Percentiles rank a stretch among this genome's conserved stretches.
These are phyloP conservation scores for Andrena trimmerana DNA, from an alignment of 2,888 invertebrate genomes.

Conservation along the genomic window DNA sequence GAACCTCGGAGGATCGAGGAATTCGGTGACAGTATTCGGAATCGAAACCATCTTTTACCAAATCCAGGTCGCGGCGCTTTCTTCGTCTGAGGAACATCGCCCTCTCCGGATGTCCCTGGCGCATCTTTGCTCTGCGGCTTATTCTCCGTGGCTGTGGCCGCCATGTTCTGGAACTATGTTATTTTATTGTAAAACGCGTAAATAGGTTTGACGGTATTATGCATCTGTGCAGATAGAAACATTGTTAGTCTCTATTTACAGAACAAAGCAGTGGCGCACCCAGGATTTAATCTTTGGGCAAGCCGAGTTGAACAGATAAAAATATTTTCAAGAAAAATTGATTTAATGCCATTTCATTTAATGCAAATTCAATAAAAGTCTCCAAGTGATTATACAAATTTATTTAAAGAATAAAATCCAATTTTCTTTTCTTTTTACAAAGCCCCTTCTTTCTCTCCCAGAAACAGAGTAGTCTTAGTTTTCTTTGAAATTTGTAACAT, in stretches of 20 bases:
- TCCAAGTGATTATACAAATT: no score
- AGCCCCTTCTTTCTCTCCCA: no score
- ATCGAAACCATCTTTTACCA: slow-evolving; percentile 74
- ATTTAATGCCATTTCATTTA: no score
- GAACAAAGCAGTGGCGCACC: no score
- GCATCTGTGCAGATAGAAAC: neutral
- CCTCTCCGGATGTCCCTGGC: slow-evolving; percentile 45
- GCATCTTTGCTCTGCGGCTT: slow-evolving; percentile 15
- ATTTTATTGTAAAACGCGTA: neutral
- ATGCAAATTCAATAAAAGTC: no score
- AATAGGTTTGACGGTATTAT: neutral
- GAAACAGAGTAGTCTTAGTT: no score
- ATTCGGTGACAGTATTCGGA: slow-evolving; percentile 68
- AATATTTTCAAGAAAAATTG: no score
- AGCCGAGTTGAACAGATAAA: no score
- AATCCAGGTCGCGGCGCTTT: slow-evolving; percentile 4
- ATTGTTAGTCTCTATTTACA: neutral
- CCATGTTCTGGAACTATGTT: slow-evolving; percentile 14
- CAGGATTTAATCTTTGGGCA: no score
- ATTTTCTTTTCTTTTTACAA: no score
- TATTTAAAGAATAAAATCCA: no score
- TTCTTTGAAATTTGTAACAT: no score
- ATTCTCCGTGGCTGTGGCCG: neutral
- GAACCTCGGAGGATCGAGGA: slow-evolving; percentile 76
- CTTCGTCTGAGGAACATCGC: slow-evolving; percentile 28